phyloP scores from a whole-genome alignment of 2,797 vertebrate genomes.

The Malurus splendens region DNA sequence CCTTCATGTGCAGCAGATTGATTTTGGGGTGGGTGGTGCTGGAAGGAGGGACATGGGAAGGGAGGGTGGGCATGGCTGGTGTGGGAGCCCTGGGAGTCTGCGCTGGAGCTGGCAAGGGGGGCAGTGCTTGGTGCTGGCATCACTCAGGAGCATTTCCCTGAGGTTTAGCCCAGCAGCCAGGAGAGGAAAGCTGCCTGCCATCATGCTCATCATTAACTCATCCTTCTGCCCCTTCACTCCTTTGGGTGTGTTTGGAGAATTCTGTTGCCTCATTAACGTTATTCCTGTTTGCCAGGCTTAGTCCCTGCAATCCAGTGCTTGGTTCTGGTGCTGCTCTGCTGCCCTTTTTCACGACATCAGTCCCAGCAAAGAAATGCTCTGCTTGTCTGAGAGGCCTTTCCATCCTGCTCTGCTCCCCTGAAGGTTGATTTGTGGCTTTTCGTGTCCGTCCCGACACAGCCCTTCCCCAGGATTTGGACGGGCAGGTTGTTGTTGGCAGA shows the following conservation, averaged over 20 bases:
- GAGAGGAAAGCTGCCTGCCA: not conserved
- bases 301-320: not conserved
- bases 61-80: accelerated
- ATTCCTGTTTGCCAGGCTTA: constrained; percentile 8
- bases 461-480: not conserved
- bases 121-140: not conserved
- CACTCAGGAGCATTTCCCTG: not conserved
- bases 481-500: not conserved
- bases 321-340: not conserved
- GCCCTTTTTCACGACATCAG: not conserved
- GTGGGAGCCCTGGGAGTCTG: not conserved
- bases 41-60: not conserved
- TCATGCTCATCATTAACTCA: not conserved
- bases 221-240: not conserved
- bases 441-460: accelerated
- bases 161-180: not conserved
- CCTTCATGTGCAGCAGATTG: not conserved
- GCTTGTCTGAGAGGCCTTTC: not conserved
- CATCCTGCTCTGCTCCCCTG: not conserved
- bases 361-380: not conserved
- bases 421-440: not conserved
- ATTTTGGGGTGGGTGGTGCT: not conserved
- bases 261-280: not conserved
- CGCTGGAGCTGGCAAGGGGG: not conserved
- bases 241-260: not conserved